Conservation (phyloP, 2,113 vertebrate species). For the Menidia beryllina region DNA sequence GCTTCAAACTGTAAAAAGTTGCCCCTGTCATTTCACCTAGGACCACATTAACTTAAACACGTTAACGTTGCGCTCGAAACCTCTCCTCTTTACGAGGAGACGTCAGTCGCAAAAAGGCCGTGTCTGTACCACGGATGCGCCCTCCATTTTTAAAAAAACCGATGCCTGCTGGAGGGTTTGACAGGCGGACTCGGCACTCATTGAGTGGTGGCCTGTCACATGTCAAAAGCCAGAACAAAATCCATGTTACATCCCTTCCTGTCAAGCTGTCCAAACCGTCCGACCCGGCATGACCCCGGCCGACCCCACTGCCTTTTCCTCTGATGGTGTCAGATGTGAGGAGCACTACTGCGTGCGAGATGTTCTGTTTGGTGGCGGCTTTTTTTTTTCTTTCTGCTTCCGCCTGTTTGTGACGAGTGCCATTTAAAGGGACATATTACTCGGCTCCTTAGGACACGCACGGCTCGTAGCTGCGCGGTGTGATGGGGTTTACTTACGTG, state of each 20-base stretch:
- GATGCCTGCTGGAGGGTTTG: not conserved
- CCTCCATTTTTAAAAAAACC: not conserved
- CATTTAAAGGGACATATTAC: conserved; percentile 5
- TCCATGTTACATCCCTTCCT: conserved; percentile 1
- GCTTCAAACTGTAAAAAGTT: too few species aligned
- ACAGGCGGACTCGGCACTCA: conserved; percentile 27
- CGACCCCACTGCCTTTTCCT: conserved; percentile 8
- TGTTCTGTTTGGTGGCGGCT: conserved; percentile 2
- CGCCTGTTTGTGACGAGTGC: conserved; percentile 6
- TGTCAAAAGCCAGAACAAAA: conserved; percentile 26
- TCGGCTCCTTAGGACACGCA: too few species aligned
- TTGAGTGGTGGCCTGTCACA: conserved; percentile 14
- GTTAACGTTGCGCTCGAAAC: too few species aligned
- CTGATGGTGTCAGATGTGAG: conserved; percentile 15
- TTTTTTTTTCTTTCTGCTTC: conserved; percentile 9
- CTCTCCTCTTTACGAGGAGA: too few species aligned
- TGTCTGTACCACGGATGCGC: too few species aligned
- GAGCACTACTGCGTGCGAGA: not conserved
- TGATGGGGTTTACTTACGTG: conserved; percentile 87
- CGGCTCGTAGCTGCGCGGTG: too few species aligned
- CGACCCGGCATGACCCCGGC: conserved; percentile 30
- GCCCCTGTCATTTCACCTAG: too few species aligned
- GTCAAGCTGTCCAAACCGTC: conserved; percentile 41
- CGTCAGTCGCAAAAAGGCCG: too few species aligned
- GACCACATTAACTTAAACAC: too few species aligned